These are phyloP conservation scores for Drosophila bocki DNA, from an alignment of 1,140 invertebrate species.

Conservation along the genomic window DNA sequence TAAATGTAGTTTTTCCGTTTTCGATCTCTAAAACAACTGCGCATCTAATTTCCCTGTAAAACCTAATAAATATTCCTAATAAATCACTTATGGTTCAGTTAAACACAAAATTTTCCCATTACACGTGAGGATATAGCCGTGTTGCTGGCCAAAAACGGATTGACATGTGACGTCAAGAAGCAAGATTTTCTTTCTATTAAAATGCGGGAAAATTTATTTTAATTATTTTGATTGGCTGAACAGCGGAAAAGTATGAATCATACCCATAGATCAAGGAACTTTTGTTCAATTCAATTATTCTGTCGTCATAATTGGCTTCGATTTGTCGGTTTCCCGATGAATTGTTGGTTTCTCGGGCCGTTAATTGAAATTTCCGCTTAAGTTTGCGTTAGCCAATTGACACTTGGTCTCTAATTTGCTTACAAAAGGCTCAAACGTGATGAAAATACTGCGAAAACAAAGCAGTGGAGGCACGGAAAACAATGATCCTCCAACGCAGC, in stretches of 20 bases:
- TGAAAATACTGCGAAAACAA: constrained; percentile 24
- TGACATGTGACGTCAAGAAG: constrained; percentile 35
- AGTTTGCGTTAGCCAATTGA: constrained; percentile 52
- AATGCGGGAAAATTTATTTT: constrained; percentile 7
- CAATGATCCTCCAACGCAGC: constrained; percentile 3
- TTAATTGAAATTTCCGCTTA: constrained; percentile 48
- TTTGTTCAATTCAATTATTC: constrained; percentile 20
- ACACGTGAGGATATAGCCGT: background rate
- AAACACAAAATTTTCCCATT: background rate
- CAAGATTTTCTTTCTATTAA: constrained; percentile 4
- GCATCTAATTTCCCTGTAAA: background rate
- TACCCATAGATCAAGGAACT: constrained; percentile 10
- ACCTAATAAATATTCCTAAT: background rate
- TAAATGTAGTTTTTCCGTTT: background rate
- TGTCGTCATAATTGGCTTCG: constrained; percentile 27
- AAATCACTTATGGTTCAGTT: background rate
- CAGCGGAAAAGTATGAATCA: constrained; percentile 22
- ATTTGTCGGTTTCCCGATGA: background rate
- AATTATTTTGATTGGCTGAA: background rate
- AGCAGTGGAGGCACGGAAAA: background rate
- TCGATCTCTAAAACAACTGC: constrained; percentile 1
- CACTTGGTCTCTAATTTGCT: constrained; percentile 62
- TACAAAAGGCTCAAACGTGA: constrained; percentile 31
- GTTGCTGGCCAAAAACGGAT: background rate
- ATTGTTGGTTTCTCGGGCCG: background rate